Conservation (phyloP, 2,888 invertebrate genomes). For the Euzetes globulus region DNA sequence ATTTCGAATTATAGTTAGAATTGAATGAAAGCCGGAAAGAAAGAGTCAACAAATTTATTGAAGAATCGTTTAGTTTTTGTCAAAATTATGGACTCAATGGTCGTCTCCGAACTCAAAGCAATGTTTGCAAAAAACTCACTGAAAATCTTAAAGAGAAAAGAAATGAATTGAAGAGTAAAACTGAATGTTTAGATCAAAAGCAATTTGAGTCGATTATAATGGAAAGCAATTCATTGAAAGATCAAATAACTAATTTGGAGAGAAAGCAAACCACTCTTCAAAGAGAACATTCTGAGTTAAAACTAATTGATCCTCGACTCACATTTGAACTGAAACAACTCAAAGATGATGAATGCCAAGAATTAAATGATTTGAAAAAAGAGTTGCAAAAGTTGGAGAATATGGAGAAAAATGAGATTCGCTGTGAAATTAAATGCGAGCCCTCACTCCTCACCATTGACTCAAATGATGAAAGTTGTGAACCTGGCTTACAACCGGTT, state of each 20-base stretch:
- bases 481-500: too few relatives aligned
- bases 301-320: neutral
- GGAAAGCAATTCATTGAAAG: neutral
- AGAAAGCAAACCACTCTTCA: neutral
- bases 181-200: neutral
- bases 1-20: neutral
- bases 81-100: neutral
- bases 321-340: neutral
- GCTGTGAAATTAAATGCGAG: too few relatives aligned
- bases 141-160: neutral
- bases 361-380: neutral
- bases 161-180: neutral
- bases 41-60: neutral
- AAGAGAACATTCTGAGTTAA: neutral
- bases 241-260: neutral
- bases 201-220: neutral
- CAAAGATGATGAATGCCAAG: neutral
- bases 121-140: neutral
- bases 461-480: too few relatives aligned
- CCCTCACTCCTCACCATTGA: too few relatives aligned
- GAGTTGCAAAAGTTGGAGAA: neutral
- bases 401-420: neutral
- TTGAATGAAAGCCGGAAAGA: neutral
- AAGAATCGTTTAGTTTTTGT: neutral
- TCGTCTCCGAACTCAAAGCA: neutral